Conservation (phyloP, 2,888 invertebrate genomes). For the Stictocephala bisonia region DNA sequence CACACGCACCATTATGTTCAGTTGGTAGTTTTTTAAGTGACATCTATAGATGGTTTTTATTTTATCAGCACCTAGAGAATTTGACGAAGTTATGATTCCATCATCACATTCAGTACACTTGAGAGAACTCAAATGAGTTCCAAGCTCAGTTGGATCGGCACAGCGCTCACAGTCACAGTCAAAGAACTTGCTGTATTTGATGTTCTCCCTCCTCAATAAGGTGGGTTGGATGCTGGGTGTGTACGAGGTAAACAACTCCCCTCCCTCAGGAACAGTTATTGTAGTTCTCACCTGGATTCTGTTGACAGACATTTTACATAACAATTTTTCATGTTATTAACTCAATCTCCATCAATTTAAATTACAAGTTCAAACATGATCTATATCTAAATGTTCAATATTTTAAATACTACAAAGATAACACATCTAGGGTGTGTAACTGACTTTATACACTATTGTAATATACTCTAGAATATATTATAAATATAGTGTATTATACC, state of each 20-base stretch:
- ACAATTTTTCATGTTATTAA: background rate
- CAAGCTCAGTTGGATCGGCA: slow-evolving; percentile 82
- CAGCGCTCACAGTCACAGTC: slow-evolving; percentile 81
- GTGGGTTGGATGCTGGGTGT: slow-evolving; percentile 80
- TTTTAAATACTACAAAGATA: too few relatives aligned
- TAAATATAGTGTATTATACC: too few relatives aligned
- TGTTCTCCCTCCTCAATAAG: slow-evolving; percentile 74
- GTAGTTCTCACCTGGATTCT: slow-evolving; percentile 68
- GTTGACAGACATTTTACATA: slow-evolving; percentile 6
- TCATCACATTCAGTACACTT: slow-evolving; percentile 84
- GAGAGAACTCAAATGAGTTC: slow-evolving; percentile 81
- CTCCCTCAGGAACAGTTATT: slow-evolving; percentile 72
- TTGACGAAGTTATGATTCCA: slow-evolving; percentile 57
- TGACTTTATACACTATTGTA: too few relatives aligned
- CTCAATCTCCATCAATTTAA: background rate
- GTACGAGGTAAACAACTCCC: slow-evolving; percentile 78
- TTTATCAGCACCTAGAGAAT: slow-evolving; percentile 59
- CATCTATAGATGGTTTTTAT: too few relatives aligned
- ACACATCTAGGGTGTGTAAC: too few relatives aligned
- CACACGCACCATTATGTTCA: too few relatives aligned
- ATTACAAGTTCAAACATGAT: slow-evolving; percentile 44
- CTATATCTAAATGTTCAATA: too few relatives aligned
- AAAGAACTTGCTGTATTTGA: slow-evolving; percentile 83
- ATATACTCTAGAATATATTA: too few relatives aligned
- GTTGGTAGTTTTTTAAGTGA: too few relatives aligned